Evolutionary conservation across 2,797 vertebrate genomes (phyloP).

Genomic region (Spinus olivaceus): DNA sequence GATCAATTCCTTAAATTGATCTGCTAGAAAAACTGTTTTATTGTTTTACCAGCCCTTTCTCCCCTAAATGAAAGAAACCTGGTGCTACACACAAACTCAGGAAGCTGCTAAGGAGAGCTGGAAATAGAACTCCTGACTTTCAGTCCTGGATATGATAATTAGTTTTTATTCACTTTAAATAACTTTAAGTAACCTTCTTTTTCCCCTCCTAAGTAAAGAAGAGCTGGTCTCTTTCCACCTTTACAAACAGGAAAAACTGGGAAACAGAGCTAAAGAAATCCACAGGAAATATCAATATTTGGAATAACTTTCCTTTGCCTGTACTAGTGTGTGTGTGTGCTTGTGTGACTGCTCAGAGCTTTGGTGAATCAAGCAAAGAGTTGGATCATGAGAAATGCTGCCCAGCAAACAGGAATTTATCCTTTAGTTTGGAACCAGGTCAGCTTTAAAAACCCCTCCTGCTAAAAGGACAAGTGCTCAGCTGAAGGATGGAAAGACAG

Average conservation of each 20-base stretch:
- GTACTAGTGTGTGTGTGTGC: background rate
- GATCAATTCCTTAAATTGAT: background rate
- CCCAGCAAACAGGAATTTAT: background rate
- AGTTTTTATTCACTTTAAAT: background rate
- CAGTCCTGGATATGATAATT: background rate
- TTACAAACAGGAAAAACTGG: background rate
- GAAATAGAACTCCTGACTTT: slow-evolving; percentile 36
- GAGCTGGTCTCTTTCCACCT: background rate
- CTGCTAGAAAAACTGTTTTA: background rate
- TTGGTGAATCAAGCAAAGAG: background rate
- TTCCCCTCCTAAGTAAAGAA: background rate
- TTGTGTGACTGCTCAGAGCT: background rate
- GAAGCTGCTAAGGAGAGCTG: background rate
- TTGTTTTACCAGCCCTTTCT: background rate
- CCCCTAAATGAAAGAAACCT: background rate
- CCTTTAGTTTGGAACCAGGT: background rate
- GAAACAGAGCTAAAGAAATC: background rate
- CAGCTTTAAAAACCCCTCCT: background rate
- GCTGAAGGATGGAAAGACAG: background rate
- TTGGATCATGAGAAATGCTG: background rate
- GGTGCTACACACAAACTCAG: background rate
- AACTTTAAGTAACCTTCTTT: background rate
- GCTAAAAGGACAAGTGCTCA: background rate
- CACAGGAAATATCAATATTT: background rate
- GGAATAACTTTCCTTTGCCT: background rate